Evolutionary conservation across 2,888 invertebrate genomes (phyloP).

Genomic region (Netelia melanura): DNA sequence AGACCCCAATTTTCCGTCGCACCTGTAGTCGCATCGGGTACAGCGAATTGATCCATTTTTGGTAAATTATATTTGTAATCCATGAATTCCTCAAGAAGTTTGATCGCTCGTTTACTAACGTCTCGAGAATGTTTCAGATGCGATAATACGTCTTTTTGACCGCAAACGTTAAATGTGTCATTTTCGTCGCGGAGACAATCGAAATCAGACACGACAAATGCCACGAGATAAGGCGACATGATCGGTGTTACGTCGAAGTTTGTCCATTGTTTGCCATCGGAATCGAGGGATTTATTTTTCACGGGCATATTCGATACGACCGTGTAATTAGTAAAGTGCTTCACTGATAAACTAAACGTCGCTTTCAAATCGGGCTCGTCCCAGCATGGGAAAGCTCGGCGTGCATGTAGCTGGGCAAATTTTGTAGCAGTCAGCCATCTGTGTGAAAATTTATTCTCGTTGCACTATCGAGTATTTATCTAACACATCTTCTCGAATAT

Average conservation of each 20-base stretch:
- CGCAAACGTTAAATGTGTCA: conserved; percentile 89
- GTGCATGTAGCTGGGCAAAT: conserved; percentile 88
- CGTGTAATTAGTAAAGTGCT: conserved; percentile 85
- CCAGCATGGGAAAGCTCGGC: conserved; percentile 91
- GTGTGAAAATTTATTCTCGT: conserved; percentile 69
- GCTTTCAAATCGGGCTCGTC: conserved; percentile 90
- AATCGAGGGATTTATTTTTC: conserved; percentile 23
- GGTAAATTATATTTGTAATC: conserved; percentile 92
- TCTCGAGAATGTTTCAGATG: conserved; percentile 91
- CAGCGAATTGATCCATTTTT: conserved; percentile 89
- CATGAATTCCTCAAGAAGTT: conserved; percentile 91
- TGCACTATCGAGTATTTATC: neutral
- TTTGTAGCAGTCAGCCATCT: conserved; percentile 89
- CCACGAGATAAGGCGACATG: conserved; percentile 93
- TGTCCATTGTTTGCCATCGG: conserved; percentile 67
- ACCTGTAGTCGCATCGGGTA: conserved; percentile 94
- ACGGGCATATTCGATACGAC: conserved; percentile 82
- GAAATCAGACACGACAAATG: conserved; percentile 89
- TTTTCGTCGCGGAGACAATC: conserved; percentile 70
- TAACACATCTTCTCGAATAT: neutral
- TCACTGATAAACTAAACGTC: conserved; percentile 88
- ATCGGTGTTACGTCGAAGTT: conserved; percentile 83
- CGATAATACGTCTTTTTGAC: conserved; percentile 89
- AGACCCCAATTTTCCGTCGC: conserved; percentile 98
- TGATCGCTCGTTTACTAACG: conserved; percentile 91